A percentile compares a stretch with the other conserved stretches of the same genome.
phyloP scores from a whole-genome alignment of 2,113 vertebrate genomes.

The Percopsis transmontana region DNA sequence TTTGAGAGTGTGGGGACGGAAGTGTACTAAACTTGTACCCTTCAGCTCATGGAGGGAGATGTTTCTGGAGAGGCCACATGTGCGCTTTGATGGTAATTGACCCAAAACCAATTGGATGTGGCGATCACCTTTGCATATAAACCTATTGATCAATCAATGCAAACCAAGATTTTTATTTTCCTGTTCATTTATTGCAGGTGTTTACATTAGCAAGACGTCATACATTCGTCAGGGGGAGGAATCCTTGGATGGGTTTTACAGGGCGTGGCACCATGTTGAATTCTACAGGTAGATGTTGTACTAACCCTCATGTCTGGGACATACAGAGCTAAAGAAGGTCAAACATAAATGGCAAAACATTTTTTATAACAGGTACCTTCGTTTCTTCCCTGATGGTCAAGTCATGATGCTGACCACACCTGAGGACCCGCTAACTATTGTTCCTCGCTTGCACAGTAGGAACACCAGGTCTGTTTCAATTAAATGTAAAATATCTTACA shows the following conservation, averaged over 20 bases:
- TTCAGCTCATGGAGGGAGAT: slow-evolving; percentile 96
- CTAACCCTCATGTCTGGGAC: background rate
- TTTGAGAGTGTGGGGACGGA: slow-evolving; percentile 93
- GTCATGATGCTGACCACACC: slow-evolving; percentile 96
- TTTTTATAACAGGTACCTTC: slow-evolving; percentile 84
- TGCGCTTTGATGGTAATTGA: slow-evolving; percentile 92
- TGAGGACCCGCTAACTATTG: slow-evolving; percentile 87
- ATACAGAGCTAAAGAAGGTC: too few species aligned
- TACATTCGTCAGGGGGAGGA: slow-evolving; percentile 98
- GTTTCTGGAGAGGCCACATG: slow-evolving; percentile 93
- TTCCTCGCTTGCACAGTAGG: slow-evolving; percentile 88
- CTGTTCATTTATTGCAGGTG: slow-evolving; percentile 73
- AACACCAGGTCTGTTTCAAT: slow-evolving; percentile 78
- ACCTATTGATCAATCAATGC: background rate
- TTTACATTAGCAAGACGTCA: slow-evolving; percentile 96
- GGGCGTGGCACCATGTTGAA: slow-evolving; percentile 97
- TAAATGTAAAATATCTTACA: background rate
- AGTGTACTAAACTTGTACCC: slow-evolving; percentile 87
- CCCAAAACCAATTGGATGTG: too few species aligned
- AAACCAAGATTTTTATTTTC: background rate
- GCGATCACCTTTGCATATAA: too few species aligned
- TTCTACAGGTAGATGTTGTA: slow-evolving; percentile 88
- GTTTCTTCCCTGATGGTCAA: slow-evolving; percentile 94
- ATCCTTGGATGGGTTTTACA: slow-evolving; percentile 97
- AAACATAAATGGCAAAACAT: too few species aligned